These are phyloP conservation scores for Zhuqinia jingwanae DNA, from an alignment of 2,888 invertebrate genomes.

Conservation along the genomic window DNA sequence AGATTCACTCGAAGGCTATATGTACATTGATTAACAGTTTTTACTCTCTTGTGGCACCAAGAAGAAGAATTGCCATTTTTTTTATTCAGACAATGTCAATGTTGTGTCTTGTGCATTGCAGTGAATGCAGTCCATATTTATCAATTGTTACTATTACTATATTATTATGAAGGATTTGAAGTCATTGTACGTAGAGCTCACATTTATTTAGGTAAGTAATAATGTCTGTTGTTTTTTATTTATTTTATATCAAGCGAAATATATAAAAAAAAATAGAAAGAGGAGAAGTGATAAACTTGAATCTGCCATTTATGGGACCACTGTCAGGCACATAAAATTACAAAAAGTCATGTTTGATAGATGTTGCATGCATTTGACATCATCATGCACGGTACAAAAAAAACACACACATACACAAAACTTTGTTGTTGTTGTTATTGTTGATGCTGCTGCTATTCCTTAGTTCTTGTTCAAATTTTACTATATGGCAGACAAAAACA, in stretches of 20 bases:
- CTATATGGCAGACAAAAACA: conserved; percentile 12
- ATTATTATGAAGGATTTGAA: background rate
- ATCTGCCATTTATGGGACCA: conserved; percentile 63
- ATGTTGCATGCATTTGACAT: conserved; percentile 32
- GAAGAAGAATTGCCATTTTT: background rate
- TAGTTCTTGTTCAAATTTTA: conserved; percentile 49
- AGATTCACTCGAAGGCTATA: conserved; percentile 28
- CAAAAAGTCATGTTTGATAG: conserved; percentile 52
- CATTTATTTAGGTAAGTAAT: too few relatives aligned
- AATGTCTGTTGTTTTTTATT: conserved; percentile 3
- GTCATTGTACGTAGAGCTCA: conserved; percentile 31
- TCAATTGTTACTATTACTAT: background rate
- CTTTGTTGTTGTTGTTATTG: too few relatives aligned
- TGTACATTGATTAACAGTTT: conserved; percentile 17
- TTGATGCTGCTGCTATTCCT: too few relatives aligned
- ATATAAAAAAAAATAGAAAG: conserved; percentile 23
- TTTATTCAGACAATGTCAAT: conserved; percentile 17
- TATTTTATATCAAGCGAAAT: background rate
- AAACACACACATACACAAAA: background rate
- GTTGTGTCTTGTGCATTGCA: background rate
- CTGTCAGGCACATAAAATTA: conserved; percentile 41
- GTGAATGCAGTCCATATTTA: conserved; percentile 4
- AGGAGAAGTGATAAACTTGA: conserved; percentile 61
- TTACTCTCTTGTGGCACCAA: conserved; percentile 21
- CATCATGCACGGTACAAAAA: background rate